phyloP scores from a whole-genome alignment of 2,888 invertebrate genomes.

The Hoplodrina ambigua region DNA sequence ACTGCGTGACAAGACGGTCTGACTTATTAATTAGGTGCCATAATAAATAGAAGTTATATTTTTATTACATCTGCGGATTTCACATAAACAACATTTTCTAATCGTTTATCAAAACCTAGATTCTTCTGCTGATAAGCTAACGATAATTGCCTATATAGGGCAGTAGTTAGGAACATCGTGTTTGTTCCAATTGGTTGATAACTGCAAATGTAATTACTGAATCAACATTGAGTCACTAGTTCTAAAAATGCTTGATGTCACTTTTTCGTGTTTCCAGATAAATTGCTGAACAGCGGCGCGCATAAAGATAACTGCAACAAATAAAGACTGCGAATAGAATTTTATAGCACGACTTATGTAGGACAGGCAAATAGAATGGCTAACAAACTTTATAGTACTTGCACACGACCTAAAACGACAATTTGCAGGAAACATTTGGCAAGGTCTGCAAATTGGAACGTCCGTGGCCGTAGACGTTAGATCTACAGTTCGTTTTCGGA shows the following conservation, averaged over 20 bases:
- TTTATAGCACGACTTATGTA: conserved; percentile 11
- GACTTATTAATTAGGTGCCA: conserved; percentile 36
- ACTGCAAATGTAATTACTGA: conserved; percentile 10
- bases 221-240: conserved; percentile 26
- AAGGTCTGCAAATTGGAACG: conserved; percentile 27
- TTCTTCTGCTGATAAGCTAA: conserved; percentile 18
- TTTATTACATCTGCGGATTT: conserved; percentile 29
- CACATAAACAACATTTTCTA: conserved; percentile 27
- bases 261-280: conserved; percentile 18
- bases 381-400: conserved; percentile 19
- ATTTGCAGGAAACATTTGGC: conserved; percentile 39
- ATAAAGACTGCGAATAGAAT: conserved; percentile 22
- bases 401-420: conserved; percentile 23
- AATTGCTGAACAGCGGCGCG: conserved; percentile 4
- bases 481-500: background rate
- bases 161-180: conserved; percentile 21
- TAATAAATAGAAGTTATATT: conserved; percentile 34
- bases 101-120: conserved; percentile 24
- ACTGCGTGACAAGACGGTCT: conserved; percentile 39
- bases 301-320: conserved; percentile 37
- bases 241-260: conserved; percentile 18
- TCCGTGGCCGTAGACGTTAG: background rate
- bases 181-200: conserved; percentile 18
- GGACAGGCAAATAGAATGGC: conserved; percentile 13
- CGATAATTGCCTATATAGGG: conserved; percentile 10